phyloP scores from a whole-genome alignment of 2,888 invertebrate genomes.

The Thymelicus acteon region DNA sequence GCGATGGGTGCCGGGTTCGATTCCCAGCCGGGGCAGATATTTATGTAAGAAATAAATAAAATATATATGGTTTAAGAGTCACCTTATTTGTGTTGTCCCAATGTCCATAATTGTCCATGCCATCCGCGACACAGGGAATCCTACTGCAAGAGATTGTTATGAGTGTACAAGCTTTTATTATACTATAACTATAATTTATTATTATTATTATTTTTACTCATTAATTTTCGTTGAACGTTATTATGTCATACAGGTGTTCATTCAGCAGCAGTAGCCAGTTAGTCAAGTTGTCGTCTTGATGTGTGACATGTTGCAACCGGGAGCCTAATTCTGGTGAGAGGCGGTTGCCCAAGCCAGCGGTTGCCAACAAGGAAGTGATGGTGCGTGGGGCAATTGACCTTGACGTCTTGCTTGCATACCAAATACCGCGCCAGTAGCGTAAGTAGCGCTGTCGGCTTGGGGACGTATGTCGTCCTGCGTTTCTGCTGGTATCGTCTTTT shows the following conservation, averaged over 20 bases:
- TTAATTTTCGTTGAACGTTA: neutral
- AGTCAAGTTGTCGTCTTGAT: constrained; percentile 36
- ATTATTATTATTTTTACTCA: neutral
- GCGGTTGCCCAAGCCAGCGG: constrained; percentile 69
- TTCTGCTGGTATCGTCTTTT: neutral
- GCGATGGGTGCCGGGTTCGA: too few species aligned
- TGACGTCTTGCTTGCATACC: constrained; percentile 65
- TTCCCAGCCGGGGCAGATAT: too few species aligned
- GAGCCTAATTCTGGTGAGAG: constrained; percentile 78
- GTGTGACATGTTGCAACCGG: constrained; percentile 62
- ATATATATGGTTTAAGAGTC: too few species aligned
- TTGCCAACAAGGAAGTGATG: constrained; percentile 79
- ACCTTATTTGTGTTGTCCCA: too few species aligned
- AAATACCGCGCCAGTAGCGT: constrained; percentile 47
- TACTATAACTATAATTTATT: too few species aligned
- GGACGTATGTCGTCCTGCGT: constrained; percentile 39
- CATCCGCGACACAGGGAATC: too few species aligned
- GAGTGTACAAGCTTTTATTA: too few species aligned
- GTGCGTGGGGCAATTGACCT: constrained; percentile 76
- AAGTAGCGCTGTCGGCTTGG: constrained; percentile 39
- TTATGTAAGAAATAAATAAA: too few species aligned
- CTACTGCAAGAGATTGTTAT: too few species aligned
- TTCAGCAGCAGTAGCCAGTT: constrained; percentile 21
- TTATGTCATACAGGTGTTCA: constrained; percentile 14
- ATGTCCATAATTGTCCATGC: too few species aligned